Percentiles rank a stretch among this genome's conserved stretches.
phyloP scores from a whole-genome alignment of 2,797 vertebrate genomes.

The Sebastes kiyomatsui region DNA sequence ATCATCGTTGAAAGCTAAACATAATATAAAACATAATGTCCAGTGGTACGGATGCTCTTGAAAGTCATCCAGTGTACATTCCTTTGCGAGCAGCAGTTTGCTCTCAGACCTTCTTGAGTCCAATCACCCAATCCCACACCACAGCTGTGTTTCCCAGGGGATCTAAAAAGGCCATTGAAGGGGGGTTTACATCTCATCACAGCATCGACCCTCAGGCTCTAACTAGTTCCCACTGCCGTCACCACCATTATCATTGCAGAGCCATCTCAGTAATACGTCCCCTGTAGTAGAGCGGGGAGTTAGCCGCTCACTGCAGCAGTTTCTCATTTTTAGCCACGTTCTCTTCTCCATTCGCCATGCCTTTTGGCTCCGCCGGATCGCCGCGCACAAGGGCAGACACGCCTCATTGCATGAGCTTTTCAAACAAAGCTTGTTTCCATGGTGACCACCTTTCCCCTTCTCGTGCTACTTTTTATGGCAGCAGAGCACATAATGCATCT shows the following conservation, averaged over 20 bases:
- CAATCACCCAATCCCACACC: conserved; percentile 15
- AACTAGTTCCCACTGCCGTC: conserved; percentile 1
- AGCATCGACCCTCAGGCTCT: background rate
- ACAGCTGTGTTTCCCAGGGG: conserved; percentile 39
- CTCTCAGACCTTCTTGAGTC: conserved; percentile 10
- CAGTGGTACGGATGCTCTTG: background rate
- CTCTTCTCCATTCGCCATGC: conserved; percentile 11
- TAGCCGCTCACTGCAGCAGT: background rate
- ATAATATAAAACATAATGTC: background rate
- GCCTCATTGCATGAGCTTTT: conserved; percentile 61
- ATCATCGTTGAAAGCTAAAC: background rate
- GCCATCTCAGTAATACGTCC: background rate
- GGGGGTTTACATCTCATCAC: conserved; percentile 34
- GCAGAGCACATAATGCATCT: conserved; percentile 57
- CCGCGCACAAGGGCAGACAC: conserved; percentile 41
- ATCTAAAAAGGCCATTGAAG: conserved; percentile 18
- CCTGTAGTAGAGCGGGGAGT: background rate
- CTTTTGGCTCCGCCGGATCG: conserved; percentile 41
- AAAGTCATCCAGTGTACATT: background rate
- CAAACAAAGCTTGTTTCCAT: conserved; percentile 79
- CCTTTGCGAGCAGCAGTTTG: conserved; percentile 13
- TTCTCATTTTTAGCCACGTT: conserved; percentile 8
- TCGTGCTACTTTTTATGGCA: conserved; percentile 37
- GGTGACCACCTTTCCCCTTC: conserved; percentile 64
- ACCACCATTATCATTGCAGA: conserved; percentile 16